Base-by-base conservation (phyloP, 1,140 invertebrate species). In the Matsumurasca onukii region DNA sequence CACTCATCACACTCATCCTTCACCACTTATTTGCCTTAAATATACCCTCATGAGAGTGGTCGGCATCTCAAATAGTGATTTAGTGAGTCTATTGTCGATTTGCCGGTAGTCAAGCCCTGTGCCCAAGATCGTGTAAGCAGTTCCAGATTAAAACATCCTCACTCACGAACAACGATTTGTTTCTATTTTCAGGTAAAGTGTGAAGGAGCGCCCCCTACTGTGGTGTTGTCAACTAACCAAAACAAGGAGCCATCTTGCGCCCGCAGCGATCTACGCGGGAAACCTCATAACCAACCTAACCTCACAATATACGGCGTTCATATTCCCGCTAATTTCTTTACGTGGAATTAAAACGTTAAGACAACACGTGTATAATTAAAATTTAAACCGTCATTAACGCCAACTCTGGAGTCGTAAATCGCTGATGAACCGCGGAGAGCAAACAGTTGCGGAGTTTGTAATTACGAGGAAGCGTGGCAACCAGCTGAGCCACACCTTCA, bases 331-430 rank as follows among this genome's bases (percentile, higher is more conserved):
- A 52, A 52, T 52, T 52, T 52, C 49, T 52, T 52, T 24, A n/a
- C 49, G 49, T 24, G 13, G 49, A 52, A 52, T 52, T 52, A 52
- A 52, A 52, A 52, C 49, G 49, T 52, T 52, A 52, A 52, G 49
- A 52, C 49, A 52, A 20, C 49, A 20, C 49, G 49, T 20, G 49
- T 3, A 3, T 52, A 52, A 52, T 52, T 52, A 52, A 52, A 52
- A 52, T 52, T 52, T 52, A 52, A 52, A 52, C 49, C 12, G 3
- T 52, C 49, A 52, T 52, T 52, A 52, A 24, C 49, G 49, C 13
- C 49, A 24, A 13, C 13, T 24, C 13, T 3, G 49, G 12, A 22
- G 13, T 52, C 49, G 49, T 52, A 52, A 52, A 52, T 52, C 49
- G 49, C 49, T 52, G 49, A 52, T 52, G 49, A 52, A 52, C 49